A percentile compares a stretch with the other conserved stretches of the same genome.
These are phyloP conservation scores for Synanthedon myopaeformis DNA, from an alignment of 2,888 invertebrate species.

Conservation along the genomic window DNA sequence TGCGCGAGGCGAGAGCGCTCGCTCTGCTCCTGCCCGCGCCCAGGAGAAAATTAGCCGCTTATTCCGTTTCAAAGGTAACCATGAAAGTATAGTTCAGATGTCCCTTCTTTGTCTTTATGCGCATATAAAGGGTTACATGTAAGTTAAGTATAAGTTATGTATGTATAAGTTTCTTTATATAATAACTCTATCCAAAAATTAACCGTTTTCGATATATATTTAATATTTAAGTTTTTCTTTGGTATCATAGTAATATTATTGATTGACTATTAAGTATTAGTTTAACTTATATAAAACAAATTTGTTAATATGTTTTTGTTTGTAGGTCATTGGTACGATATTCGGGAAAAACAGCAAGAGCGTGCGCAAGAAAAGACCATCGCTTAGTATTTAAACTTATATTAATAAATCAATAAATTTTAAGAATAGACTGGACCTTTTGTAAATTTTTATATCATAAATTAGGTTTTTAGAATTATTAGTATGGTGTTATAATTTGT, in stretches of 20 bases:
- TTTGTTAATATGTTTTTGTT: slow-evolving; percentile 12
- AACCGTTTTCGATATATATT: no score
- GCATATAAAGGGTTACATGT: no score
- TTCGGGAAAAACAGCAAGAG: slow-evolving; percentile 83
- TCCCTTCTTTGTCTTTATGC: no score
- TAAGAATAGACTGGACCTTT: slow-evolving; percentile 48
- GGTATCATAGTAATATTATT: background rate
- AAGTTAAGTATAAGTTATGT: no score
- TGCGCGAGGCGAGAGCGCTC: slow-evolving; percentile 73
- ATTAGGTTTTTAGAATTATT: background rate
- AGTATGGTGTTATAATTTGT: background rate
- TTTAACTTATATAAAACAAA: background rate
- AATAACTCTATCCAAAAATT: no score
- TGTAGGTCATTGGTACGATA: slow-evolving; percentile 78
- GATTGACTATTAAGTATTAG: background rate
- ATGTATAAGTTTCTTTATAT: no score
- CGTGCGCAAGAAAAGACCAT: slow-evolving; percentile 82
- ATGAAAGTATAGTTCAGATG: background rate
- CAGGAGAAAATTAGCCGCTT: slow-evolving; percentile 72
- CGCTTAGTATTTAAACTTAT: slow-evolving; percentile 76
- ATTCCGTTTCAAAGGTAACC: slow-evolving; percentile 72
- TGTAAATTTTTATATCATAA: slow-evolving; percentile 10
- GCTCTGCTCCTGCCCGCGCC: slow-evolving; percentile 71
- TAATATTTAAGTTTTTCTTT: no score
- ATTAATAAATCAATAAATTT: slow-evolving; percentile 12